These are phyloP conservation scores for Mohoua ochrocephala DNA, from an alignment of 2,113 vertebrate genomes.

Conservation along the genomic window DNA sequence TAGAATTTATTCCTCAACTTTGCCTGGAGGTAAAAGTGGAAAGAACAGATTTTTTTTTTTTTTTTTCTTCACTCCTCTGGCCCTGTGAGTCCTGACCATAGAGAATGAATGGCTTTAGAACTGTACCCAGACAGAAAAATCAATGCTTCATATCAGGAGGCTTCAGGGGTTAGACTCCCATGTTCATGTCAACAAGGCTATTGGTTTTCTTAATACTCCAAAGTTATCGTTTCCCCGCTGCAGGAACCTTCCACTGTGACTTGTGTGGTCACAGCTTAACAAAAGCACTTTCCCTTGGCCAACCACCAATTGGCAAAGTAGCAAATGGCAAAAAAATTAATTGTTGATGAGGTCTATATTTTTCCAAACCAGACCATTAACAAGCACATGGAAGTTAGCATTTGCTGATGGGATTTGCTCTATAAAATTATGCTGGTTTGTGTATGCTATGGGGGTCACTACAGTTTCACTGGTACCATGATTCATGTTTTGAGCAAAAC, in stretches of 20 bases:
- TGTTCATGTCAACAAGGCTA: constrained; percentile 99
- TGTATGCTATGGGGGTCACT: background rate
- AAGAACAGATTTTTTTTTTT: constrained; percentile 77
- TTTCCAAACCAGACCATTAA: constrained; percentile 36
- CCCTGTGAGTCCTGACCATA: constrained; percentile 88
- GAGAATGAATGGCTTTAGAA: constrained; percentile 97
- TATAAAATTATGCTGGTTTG: background rate
- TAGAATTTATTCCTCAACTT: constrained; percentile 86
- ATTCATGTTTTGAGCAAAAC: background rate
- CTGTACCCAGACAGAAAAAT: constrained; percentile 96
- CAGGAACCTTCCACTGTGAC: constrained; percentile 81
- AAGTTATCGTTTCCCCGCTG: constrained; percentile 93
- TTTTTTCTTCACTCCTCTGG: constrained; percentile 30
- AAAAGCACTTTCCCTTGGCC: constrained; percentile 86
- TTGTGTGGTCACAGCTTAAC: constrained; percentile 92
- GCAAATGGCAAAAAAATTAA: constrained; percentile 70
- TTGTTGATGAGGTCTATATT: constrained; percentile 72
- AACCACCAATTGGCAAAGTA: constrained; percentile 38
- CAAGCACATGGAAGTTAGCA: background rate
- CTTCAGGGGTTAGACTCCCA: constrained; percentile 97
- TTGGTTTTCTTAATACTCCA: constrained; percentile 99
- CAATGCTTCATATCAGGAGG: constrained; percentile 99
- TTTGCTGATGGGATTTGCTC: background rate
- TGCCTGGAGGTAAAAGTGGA: constrained; percentile 85
- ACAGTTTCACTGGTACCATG: background rate